Evolutionary conservation across 2,888 invertebrate species (phyloP).

Genomic region (Cephus nigrinus): DNA sequence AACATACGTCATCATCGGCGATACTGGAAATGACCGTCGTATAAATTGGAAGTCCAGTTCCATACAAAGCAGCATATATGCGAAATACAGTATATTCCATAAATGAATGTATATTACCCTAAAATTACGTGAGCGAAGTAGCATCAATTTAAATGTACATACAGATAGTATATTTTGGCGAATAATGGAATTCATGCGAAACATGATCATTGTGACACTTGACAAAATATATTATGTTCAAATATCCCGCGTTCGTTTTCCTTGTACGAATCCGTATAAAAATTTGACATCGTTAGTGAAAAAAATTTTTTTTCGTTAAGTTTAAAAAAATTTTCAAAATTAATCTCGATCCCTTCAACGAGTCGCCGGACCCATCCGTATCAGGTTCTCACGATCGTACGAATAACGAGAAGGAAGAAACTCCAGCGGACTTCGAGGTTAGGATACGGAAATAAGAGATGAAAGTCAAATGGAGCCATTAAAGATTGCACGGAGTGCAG

Average conservation of each 20-base stretch:
- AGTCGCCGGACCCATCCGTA: background rate
- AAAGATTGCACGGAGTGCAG: background rate
- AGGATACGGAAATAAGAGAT: too few relatives aligned
- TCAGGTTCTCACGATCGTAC: background rate
- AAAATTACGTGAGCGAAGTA: background rate
- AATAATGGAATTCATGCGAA: background rate
- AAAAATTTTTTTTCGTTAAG: rapidly evolving
- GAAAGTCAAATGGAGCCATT: background rate
- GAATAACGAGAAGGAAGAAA: background rate
- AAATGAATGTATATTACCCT: background rate
- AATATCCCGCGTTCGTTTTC: too few relatives aligned
- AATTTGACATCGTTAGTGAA: too few relatives aligned
- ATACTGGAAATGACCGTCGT: background rate
- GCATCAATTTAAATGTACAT: background rate
- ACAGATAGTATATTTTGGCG: background rate
- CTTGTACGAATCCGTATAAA: too few relatives aligned
- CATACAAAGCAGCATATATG: background rate
- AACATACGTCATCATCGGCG: background rate
- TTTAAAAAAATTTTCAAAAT: too few relatives aligned
- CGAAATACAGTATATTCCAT: background rate
- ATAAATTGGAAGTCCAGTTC: background rate
- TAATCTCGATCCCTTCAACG: too few relatives aligned
- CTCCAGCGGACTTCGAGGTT: too few relatives aligned
- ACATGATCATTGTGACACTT: too few relatives aligned
- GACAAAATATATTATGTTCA: too few relatives aligned